Base-by-base conservation (phyloP, 2,888 invertebrate species). In the Malachius bipustulatus region DNA sequence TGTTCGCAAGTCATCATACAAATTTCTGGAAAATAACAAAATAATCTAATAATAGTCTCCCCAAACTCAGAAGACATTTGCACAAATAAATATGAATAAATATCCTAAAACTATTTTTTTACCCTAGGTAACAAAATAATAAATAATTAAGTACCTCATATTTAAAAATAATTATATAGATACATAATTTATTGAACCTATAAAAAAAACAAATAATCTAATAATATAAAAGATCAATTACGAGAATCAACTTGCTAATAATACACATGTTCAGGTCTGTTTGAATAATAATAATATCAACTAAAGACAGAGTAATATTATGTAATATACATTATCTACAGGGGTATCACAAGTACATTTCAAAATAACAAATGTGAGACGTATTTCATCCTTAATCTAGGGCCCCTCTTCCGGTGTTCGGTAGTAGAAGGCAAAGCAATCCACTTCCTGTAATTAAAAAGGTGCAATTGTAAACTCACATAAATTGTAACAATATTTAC, bases 351-450 rank as follows among this genome's bases (percentile, higher is more conserved):
- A 39, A 34, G 34, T 39, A 32, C 34, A 36, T 16, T 26, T 35
- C 15, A n/a, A 29, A n/a, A 16, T 28, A 15, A 13, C 15, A 15
- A 16, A 24, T 35, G 11, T 8, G n/a, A 14, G 9, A 30, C 26
- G 10, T 14, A n/a, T 10, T 6, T 4, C n/a, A n/a, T n/a, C 40
- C 38, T 52, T 69, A 78, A 57, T 77, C 78, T 57, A 82, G 60
- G 26, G 79, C 77, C 52, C 77, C 77, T 55, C 75, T 73, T 47
- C 82, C 82, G 40, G 82, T 82, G 62, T 70, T 78, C 51, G 82
- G 82, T 57, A 83, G 67, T 57, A 81, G 65, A 63, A 81, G 71
- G 60, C 82, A 82, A 45, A 82, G 67, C 43, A 79, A 58, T 41
- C 78, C 82, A 64, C 80, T 78, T 51, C 72, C 82, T 82, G 66